Evolutionary conservation across 2,797 vertebrate genomes (phyloP).

Genomic region (Myotis daubentonii): DNA sequence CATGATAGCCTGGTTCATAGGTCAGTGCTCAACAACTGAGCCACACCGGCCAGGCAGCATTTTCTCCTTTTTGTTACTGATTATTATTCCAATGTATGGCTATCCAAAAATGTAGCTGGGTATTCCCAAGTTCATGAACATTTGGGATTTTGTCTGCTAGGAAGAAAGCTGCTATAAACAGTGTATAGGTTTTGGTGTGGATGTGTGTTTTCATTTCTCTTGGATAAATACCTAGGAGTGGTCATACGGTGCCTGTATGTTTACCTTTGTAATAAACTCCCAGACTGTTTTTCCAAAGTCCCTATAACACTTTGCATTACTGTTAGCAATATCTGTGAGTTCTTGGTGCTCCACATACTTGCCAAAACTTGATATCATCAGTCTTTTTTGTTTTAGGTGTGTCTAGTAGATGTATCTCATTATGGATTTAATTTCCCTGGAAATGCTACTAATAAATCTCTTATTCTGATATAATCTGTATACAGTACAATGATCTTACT

Average conservation of each 20-base stretch:
- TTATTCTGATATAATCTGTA: not conserved
- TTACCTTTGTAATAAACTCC: constrained; percentile 25
- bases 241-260: not conserved
- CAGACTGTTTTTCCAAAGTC: constrained; percentile 1
- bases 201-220: constrained; percentile 42
- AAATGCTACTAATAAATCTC: not conserved
- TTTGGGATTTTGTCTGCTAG: not conserved
- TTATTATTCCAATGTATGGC: constrained; percentile 5
- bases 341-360: not conserved
- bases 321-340: not conserved
- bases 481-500: not conserved
- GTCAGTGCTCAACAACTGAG: no score
- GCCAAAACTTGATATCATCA: not conserved
- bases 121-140: not conserved
- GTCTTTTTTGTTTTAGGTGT: not conserved
- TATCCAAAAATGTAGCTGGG: not conserved
- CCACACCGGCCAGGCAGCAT: no score
- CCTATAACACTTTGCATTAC: not conserved
- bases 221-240: not conserved
- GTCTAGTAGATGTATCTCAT: not conserved
- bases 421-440: constrained; percentile 24
- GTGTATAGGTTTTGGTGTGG: not conserved
- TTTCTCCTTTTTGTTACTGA: not conserved
- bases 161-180: not conserved
- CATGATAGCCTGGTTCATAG: no score